phyloP scores from a whole-genome alignment of 2,888 invertebrate species.

The Drosophila lacicola region DNA sequence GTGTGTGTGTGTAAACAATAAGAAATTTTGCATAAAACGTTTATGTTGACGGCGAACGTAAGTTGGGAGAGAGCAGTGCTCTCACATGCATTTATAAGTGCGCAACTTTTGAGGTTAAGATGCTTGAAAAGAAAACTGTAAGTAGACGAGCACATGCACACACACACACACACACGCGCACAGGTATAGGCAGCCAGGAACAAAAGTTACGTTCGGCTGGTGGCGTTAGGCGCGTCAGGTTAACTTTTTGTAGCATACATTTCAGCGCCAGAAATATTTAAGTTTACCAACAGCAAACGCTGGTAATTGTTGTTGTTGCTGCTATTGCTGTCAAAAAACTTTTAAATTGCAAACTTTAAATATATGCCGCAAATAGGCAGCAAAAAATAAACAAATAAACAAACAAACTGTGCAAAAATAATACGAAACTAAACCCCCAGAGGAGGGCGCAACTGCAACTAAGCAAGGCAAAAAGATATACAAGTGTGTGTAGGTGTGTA shows the following conservation, averaged over 20 bases:
- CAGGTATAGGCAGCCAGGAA: background rate
- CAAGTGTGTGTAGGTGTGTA: conserved; percentile 12
- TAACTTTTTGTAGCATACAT: conserved; percentile 53
- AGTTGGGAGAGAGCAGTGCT: conserved; percentile 23
- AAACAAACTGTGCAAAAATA: conserved; percentile 45
- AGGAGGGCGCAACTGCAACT: conserved; percentile 9
- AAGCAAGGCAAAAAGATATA: conserved; percentile 16
- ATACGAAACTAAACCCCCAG: conserved; percentile 27
- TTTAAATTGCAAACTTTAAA: conserved; percentile 54
- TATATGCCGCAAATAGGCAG: conserved; percentile 40
- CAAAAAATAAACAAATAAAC: conserved; percentile 26
- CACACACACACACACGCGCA: conserved; percentile 7
- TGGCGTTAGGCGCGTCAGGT: conserved; percentile 7
- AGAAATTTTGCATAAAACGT: conserved; percentile 70
- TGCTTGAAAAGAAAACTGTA: conserved; percentile 68
- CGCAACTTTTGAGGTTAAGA: conserved; percentile 77
- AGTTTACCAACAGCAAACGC: conserved; percentile 19
- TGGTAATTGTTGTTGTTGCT: conserved; percentile 15
- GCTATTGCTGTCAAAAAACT: conserved; percentile 28
- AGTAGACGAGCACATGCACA: conserved; percentile 18
- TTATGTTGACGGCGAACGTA: conserved; percentile 45
- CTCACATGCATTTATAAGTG: conserved; percentile 64
- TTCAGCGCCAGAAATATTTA: conserved; percentile 49
- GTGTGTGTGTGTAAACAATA: conserved; percentile 64
- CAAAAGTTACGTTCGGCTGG: conserved; percentile 35